A percentile compares a stretch with the other conserved stretches of the same genome.
These are phyloP conservation scores for Drosophila prolongata DNA, from an alignment of 2,888 invertebrate species.

Conservation along the genomic window DNA sequence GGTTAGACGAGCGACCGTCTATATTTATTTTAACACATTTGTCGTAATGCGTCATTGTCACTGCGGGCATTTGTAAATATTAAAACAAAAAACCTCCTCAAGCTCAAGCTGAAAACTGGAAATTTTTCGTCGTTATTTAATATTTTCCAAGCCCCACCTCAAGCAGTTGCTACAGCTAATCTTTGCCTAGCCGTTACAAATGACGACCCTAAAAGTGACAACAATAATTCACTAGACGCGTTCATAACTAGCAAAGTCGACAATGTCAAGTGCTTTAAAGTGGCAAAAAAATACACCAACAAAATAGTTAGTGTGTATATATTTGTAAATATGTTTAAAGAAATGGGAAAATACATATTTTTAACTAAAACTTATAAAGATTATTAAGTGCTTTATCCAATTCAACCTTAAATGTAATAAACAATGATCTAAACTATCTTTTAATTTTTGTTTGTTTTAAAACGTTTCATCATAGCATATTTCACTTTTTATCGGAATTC, in stretches of 20 bases:
- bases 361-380: no score
- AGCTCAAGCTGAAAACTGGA: constrained; percentile 30
- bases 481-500: not conserved
- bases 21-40: constrained; percentile 70
- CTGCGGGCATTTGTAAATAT: constrained; percentile 62
- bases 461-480: no score
- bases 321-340: no score
- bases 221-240: not conserved
- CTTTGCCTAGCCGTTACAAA: constrained; percentile 41
- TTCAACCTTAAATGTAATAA: no score
- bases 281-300: constrained; percentile 2
- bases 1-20: constrained; percentile 58
- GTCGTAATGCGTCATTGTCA: constrained; percentile 70
- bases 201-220: constrained; percentile 35
- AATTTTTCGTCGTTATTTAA: constrained; percentile 25
- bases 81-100: constrained; percentile 38
- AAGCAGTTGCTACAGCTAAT: constrained; percentile 23
- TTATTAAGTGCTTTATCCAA: no score
- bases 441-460: no score
- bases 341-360: not conserved
- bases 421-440: no score
- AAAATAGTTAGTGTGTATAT: constrained; percentile 11
- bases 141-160: constrained; percentile 30
- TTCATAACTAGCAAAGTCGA: not conserved
- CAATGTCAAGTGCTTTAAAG: constrained; percentile 32